Base-by-base conservation (phyloP, 2,113 vertebrate species). In the Lepisosteus oculatus region DNA sequence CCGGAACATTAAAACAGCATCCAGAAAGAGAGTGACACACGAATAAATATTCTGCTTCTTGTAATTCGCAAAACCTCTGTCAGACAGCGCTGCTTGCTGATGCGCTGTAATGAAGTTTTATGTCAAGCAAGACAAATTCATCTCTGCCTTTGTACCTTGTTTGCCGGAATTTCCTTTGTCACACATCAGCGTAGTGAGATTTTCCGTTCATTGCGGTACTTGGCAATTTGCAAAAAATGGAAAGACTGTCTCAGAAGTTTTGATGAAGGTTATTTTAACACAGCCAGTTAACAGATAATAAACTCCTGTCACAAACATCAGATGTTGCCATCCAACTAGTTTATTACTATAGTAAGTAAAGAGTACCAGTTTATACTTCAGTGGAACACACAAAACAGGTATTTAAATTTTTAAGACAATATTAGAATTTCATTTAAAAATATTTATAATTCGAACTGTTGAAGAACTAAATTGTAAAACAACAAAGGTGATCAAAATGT, bases 91-190 rank as follows among this genome's bases (percentile, higher is more conserved):
- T 68, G 59, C 63, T 67, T 63, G 44, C 55, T 61, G 15, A 45
- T 63, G 54, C 55, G 76, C 72, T 76, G 61, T 70, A 69, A 76
- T 78, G 68, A 77, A 77, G 29, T 74, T 54, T 65, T 68, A 77
- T 73, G 68, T 71, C 64, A 63, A 64, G 62, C 61, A 69, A 78
- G 75, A 74, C 73, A 72, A 70, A 70, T 65, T 70, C 47, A 68
- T 73, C 61, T 42, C 67, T 41, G 62, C 55, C 56, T 62, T 63
- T 14, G 61, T 42, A 42, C 42, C 2, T n/a, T 59, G 29, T 29
- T 17, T 62, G 29, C 59, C 12, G 8, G 57, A 51, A 4, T 4
- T 45, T 8, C 61, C 69, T 5, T 55, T 29, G 43, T 15, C 43
- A 63, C 17, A 29, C 8, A 29, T 29, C 29, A 29, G 29, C 29